Evolutionary conservation across 2,888 invertebrate species (phyloP).

Genomic region (Halictus ligatus): DNA sequence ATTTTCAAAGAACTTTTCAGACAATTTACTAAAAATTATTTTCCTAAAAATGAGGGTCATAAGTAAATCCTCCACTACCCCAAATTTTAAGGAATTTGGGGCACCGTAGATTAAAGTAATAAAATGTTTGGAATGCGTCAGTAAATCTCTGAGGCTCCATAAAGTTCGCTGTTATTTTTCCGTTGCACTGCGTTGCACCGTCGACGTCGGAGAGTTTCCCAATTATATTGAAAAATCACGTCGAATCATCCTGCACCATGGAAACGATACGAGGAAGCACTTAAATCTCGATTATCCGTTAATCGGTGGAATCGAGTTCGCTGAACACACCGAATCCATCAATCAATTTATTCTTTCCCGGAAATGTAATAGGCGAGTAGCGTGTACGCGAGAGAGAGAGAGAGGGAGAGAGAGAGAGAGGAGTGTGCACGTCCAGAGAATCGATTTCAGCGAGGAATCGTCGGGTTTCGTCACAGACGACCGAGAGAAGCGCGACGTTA

Average conservation of each 20-base stretch:
- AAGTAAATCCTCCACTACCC: too few species aligned
- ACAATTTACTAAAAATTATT: too few species aligned
- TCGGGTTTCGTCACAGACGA: constrained; percentile 1
- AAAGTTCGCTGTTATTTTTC: neutral
- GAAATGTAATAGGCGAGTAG: neutral
- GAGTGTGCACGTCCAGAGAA: neutral
- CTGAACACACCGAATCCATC: neutral
- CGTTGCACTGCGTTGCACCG: neutral
- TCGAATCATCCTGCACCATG: neutral
- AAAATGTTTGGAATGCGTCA: neutral
- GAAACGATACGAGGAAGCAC: neutral
- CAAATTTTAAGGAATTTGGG: neutral
- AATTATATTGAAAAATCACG: neutral
- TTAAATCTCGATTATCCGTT: constrained; percentile 14
- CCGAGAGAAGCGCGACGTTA: neutral
- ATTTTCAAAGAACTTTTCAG: too few species aligned
- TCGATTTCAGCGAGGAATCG: constrained; percentile 15
- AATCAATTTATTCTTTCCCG: constrained; percentile 18
- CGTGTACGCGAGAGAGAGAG: neutral
- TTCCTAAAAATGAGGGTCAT: too few species aligned
- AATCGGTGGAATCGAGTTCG: constrained; percentile 4
- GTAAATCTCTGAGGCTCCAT: neutral
- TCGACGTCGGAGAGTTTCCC: neutral
- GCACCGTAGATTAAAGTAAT: too few species aligned
- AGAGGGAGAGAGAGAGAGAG: neutral